Conservation (phyloP, 1,140 invertebrate species). For the Nephila pilipes region DNA sequence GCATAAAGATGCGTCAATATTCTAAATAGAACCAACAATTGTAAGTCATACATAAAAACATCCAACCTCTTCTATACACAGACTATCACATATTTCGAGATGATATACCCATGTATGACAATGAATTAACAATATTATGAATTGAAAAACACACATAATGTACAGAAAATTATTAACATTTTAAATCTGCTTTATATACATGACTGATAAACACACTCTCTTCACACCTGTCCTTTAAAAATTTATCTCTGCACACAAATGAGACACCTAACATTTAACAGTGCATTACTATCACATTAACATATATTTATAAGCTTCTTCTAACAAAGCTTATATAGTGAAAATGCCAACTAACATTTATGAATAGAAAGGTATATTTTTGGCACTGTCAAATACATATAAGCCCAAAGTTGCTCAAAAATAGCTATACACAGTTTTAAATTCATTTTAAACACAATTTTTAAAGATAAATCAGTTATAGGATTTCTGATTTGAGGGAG, state of each 20-base stretch:
- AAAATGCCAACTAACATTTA: neutral
- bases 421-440: neutral
- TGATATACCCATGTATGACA: conserved; percentile 27
- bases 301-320: neutral
- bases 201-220: conserved; percentile 33
- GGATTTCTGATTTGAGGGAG: conserved; percentile 71
- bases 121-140: conserved; percentile 47
- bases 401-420: conserved; percentile 5
- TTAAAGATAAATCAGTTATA: conserved; percentile 50
- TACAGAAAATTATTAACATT: conserved; percentile 44
- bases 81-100: conserved; percentile 32
- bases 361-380: conserved; percentile 26
- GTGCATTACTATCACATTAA: conserved; percentile 18
- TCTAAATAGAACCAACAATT: neutral
- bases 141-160: conserved; percentile 14
- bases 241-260: neutral
- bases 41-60: neutral
- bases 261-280: conserved; percentile 9
- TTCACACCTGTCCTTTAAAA: neutral
- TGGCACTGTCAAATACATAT: conserved; percentile 40
- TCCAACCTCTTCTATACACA: neutral
- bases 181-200: conserved; percentile 18
- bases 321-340: conserved; percentile 2
- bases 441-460: neutral
- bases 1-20: neutral